Evolutionary conservation across 2,888 invertebrate genomes (phyloP), one percentile per base, ranked within the genome.

Genomic region (Chironomus riparius): DNA sequence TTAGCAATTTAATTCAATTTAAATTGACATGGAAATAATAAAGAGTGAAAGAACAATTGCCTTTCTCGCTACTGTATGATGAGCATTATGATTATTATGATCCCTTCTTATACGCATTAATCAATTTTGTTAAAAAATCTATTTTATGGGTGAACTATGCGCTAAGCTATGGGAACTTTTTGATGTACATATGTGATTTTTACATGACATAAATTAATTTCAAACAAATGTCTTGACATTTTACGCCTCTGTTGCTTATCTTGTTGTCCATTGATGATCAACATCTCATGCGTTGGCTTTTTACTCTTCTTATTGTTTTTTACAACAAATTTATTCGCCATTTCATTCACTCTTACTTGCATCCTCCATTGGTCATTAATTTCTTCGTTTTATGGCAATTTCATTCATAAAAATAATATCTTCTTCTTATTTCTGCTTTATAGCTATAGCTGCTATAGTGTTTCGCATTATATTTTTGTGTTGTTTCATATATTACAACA

Each of bases 1-100:
- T 72, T 72, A 72, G 61, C 72, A 72, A 72, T 72, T 72, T 72
- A 72, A 72, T 72, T 72, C 72, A 72, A 72, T 72, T 72, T 72
- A 72, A 18, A 50, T 24, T 65, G 21, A 21, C 21, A 56, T 56
- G 56, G 6, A 56, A n/a, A 15, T 38, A 50, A 50, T 50, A 50
- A 56, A 56, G 15, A 50, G 15, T 50, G 50, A 13, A n/a, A 50
- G 50, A 50, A 50, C n/a, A 7, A 56, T 56, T 56, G 7, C 18
- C 6, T 18, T 56, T 18, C n/a, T 15, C 7, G 15, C 15, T 56
- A 21, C 12, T 65, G 6, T 24, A 24, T 15, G 15, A 56, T 56
- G 56, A 56, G n/a, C 7, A 38, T 38, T 10, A 38, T 38, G 38
- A 38, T 38, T 38, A 38, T 7, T 38, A 38, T 38, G 38, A 38